A percentile compares a stretch with the other conserved stretches of the same genome.
Conservation (phyloP, 2,888 invertebrate species). For the Temnothorax unifasciatus region DNA sequence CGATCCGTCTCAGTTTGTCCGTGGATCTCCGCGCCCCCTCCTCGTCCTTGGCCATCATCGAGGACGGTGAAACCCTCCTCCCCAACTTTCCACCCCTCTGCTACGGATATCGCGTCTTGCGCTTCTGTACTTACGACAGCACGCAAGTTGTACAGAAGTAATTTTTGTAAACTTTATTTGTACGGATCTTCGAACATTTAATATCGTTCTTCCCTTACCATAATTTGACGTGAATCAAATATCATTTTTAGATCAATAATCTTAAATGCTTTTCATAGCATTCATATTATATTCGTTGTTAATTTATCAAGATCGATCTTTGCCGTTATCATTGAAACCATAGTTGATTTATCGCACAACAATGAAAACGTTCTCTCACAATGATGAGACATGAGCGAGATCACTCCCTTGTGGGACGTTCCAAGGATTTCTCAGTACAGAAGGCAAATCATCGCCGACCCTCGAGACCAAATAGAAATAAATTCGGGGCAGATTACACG, state of each 20-base stretch:
- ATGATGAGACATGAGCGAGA: conserved; percentile 64
- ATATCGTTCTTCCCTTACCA: neutral
- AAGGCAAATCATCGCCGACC: conserved; percentile 76
- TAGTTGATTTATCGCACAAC: neutral
- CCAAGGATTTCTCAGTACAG: conserved; percentile 59
- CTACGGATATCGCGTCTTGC: conserved; percentile 12
- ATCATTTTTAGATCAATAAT: neutral
- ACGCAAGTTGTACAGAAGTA: neutral
- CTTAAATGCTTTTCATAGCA: neutral
- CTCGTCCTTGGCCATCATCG: conserved; percentile 38
- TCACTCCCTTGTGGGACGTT: conserved; percentile 67
- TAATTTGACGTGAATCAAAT: neutral
- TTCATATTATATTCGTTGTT: neutral
- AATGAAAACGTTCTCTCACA: conserved; percentile 50
- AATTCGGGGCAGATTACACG: conserved; percentile 80
- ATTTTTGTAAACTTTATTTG: neutral
- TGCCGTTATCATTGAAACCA: neutral
- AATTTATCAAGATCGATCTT: neutral
- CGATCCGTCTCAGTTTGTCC: conserved; percentile 85
- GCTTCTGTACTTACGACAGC: conserved; percentile 5
- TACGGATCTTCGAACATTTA: neutral
- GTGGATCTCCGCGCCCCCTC: conserved; percentile 66
- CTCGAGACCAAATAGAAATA: conserved; percentile 83
- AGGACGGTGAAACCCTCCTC: conserved; percentile 10
- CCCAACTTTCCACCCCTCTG: conserved; percentile 17